Evolutionary conservation across 2,888 invertebrate genomes (phyloP), one percentile per base, ranked within the genome.

Genomic region (Troides aeacus): DNA sequence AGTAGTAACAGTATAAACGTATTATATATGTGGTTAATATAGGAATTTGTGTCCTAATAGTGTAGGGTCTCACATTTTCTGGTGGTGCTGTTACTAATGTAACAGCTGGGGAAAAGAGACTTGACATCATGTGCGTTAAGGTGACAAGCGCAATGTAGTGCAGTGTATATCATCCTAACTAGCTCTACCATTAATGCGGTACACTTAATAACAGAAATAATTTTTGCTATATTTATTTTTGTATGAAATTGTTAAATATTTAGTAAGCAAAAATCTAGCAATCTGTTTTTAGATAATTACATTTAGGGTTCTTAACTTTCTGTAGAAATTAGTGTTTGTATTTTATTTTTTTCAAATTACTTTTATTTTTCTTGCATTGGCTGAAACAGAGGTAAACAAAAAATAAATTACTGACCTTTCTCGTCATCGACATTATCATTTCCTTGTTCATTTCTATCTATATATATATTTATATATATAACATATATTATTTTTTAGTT

Each of bases 371-470:
- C 84, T 87, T 82, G 84, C 90, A 83, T 84, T 87, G 86, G 88
- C 89, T 84, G 90, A 86, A 81, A 79, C 89, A 92, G 92, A 92
- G 92, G 92, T 92, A 92, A 92, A 83, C 74, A 79, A 74, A 73
- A 81, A 79, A 74, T 74, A 61, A 66, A 80, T 77, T n/a, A 53
- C 53, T 53, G 79, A 73, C 79, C 75, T 64, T 72, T 77, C 79
- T 79, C 80, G 79, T 83, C 86, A 85, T 77, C 76, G 80, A 79
- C 85, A 85, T 86, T 76, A 81, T 80, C 83, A 81, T 75, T 74
- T 76, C 81, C 81, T 80, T 76, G 81, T 80, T 83, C 78, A 80
- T 81, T 75, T 81, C 73, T 72, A 71, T 74, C 73, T 75, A 75
- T 76, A 12, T 21, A 21, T 21, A 21, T 21, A n/a, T n/a, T n/a